Percentiles rank a stretch among this genome's conserved stretches.
Evolutionary conservation across 1,140 invertebrate species (phyloP).

Genomic region (Anastrepha ludens): DNA sequence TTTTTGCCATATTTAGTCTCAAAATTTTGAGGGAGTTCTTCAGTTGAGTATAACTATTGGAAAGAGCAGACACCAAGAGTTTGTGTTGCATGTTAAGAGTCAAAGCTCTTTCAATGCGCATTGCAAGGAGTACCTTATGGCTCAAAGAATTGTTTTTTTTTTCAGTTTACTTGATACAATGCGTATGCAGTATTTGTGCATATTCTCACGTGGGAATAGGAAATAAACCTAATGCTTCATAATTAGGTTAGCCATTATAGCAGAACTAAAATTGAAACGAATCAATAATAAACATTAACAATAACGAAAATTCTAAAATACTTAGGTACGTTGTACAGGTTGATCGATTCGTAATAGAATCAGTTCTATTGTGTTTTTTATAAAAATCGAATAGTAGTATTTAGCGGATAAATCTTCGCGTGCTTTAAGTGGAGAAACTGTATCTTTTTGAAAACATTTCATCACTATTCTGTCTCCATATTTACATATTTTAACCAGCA

Average conservation of each 20-base stretch:
- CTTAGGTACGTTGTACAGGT: no score
- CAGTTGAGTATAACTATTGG: neutral
- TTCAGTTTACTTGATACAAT: neutral
- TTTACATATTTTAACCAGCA: no score
- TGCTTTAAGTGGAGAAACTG: no score
- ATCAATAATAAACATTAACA: slow-evolving; percentile 16
- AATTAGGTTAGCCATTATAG: slow-evolving; percentile 33
- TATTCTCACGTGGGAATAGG: neutral
- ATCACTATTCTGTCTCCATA: no score
- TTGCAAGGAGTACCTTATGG: no score
- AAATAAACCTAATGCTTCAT: neutral
- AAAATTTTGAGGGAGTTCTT: neutral
- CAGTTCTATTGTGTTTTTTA: no score
- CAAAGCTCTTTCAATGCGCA: neutral
- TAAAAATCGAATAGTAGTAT: no score
- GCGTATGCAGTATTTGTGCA: neutral
- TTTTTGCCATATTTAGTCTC: neutral
- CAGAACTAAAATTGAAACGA: neutral
- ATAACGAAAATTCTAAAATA: neutral
- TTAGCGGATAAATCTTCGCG: no score
- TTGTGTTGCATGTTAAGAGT: neutral
- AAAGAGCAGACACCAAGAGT: neutral
- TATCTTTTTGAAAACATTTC: no score
- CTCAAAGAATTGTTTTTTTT: neutral
- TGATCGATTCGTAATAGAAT: no score